Conservation (phyloP, 2,888 invertebrate species). For the Neria commutata region DNA sequence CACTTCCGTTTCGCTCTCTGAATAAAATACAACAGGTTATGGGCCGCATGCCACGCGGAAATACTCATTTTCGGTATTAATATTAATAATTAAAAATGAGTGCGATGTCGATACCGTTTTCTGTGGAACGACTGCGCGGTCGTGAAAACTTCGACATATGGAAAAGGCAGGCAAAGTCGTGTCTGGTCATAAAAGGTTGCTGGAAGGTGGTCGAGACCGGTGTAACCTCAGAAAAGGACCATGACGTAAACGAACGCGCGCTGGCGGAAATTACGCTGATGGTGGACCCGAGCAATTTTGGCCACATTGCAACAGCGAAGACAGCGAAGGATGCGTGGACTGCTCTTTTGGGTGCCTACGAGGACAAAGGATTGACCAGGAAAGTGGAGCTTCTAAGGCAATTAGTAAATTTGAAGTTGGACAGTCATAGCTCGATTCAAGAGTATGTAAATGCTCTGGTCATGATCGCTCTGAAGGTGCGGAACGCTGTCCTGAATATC, state of each 20-base stretch:
- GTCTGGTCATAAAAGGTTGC: no score
- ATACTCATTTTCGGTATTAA: no score
- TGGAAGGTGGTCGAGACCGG: no score
- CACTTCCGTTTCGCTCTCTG: no score
- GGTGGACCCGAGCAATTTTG: constrained; percentile 32
- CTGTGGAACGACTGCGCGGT: no score
- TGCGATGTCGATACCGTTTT: no score
- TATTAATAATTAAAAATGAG: no score
- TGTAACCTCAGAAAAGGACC: no score
- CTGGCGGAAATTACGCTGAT: constrained; percentile 34
- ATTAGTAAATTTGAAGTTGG: constrained; percentile 23
- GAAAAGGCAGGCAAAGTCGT: no score
- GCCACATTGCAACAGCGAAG: constrained; percentile 29
- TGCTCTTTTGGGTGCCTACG: constrained; percentile 26
- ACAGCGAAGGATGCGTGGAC: constrained; percentile 35
- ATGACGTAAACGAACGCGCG: constrained; percentile 26
- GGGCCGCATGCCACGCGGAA: no score
- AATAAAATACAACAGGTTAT: no score
- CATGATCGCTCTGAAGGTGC: constrained; percentile 25
- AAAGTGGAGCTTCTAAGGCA: constrained; percentile 28
- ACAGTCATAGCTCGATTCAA: constrained; percentile 22
- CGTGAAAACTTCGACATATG: no score
- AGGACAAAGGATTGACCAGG: constrained; percentile 29
- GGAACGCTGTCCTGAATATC: constrained; percentile 28
- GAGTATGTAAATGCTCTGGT: constrained; percentile 30